Base-by-base conservation (phyloP, 1,140 invertebrate genomes). In the Megalonaias nervosa region DNA sequence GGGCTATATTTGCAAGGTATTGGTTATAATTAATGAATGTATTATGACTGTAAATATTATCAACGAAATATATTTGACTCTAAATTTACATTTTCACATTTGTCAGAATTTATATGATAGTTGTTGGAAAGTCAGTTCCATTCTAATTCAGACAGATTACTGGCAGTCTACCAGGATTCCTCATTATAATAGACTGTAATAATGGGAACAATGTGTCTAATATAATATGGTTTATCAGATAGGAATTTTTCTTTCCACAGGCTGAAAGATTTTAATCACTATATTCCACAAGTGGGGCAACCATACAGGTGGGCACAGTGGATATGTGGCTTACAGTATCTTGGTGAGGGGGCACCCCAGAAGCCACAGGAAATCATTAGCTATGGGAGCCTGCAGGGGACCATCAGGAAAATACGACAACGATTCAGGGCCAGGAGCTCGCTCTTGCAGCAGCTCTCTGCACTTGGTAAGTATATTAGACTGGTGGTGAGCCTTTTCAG, bases 231-330 rank as follows among this genome's bases (percentile, higher is more conserved):
- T 59, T 72, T 58, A 65, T 15, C 26, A 26, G 48, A 31, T 67
- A 67, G 0, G 56, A n/a, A 55, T 62, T 61, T 66, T 55, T 70
- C 57, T 72, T 23, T 77, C 77, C 82, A 17, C 80, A 90, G 87
- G 23, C 85, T 74, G 90, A 93, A 76, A 91, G 95, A 83, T 89
- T 94, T 90, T 86, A 92, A 72, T 91, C 93, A 89, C 23, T 88
- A 91, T 75, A 80, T 92, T 31, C 48, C 74, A 48, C 82, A 89
- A n/a, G 89, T 95, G 69, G 97, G 97, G 0, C 93, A 93, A 81
- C 96, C 97, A 0, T 98, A 96, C 84, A 92, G 93, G 80, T 99
- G 97, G 97, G 95, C 95, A 2, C 97, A 99, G 90, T 93, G 93
- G 90, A 93, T 98, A 90, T 95, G 95, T 85, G 96, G 97, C 2